Base-by-base conservation (phyloP, 1,140 invertebrate species). In the Rhyacophila brunnea region DNA sequence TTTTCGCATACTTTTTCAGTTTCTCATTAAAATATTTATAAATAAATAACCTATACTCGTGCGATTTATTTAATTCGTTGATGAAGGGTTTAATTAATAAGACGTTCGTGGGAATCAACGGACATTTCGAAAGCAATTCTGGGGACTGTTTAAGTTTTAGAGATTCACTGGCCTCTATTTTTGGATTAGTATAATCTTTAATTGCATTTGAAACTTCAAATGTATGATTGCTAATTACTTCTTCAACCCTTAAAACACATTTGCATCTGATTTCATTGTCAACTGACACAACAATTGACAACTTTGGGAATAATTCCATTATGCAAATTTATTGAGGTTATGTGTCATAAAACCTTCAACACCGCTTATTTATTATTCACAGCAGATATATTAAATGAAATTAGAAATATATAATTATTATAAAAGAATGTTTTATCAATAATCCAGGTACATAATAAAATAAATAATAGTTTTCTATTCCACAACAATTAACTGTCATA, bases 31-130 rank as follows among this genome's bases (percentile, higher is more conserved):
- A 49, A 42, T 49, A 49, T 28, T 49, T 36, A 34, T 45, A 34
- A 28, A 43, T 51, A 2, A 32, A 20, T 13, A 52, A 57, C 43
- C 58, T 60, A 34, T 60, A 64, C 20, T 34, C 18, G 3, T 42
- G 13, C 17, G 62, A 60, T 10, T 47, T 43, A 23, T 36, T 36
- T 11, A 64, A 28, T 38, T 52, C 45, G 4, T 60, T 43, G 14
- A 60, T 14, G 18, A 64, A 57, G 2, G 62, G 58, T 57, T 64
- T 64, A 7, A 64, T 46, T 11, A 40, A n/a, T 32, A 64, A 42
- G 38, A 59, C 36, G 46, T 64, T 44, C 1, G 51, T 60, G 13
- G 28, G 17, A 23, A 54, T 49, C 6, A 18, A 53, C 6, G 13
- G n/a, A 44, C 40, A 14, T 36, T 38, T 19, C 1, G 17, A 9